Conservation (phyloP, 2,113 vertebrate genomes). For the Uria aalge region DNA sequence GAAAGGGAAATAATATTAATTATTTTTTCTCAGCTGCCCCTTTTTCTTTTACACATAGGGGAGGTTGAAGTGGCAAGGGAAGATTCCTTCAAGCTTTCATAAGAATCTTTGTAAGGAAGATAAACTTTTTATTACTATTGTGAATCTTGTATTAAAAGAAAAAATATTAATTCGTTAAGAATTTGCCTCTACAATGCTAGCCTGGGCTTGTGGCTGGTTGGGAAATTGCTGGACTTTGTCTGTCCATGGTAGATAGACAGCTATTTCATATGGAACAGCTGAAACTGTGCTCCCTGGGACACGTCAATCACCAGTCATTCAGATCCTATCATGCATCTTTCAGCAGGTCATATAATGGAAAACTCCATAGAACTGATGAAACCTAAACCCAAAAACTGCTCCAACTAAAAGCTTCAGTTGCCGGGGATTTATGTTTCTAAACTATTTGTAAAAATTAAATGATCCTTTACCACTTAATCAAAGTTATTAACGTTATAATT, state of each 20-base stretch:
- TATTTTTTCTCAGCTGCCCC: not conserved
- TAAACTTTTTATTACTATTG: not conserved
- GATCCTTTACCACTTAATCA: not conserved
- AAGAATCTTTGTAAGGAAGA: not conserved
- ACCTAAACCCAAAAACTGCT: not conserved
- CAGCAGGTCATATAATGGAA: not conserved
- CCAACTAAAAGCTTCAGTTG: not conserved
- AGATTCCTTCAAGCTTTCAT: not conserved
- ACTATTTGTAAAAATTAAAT: not conserved
- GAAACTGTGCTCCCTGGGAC: not conserved
- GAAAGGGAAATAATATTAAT: not conserved
- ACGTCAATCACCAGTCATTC: not conserved
- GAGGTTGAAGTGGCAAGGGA: not conserved
- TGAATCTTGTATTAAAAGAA: not conserved
- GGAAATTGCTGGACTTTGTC: not conserved
- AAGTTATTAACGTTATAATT: not conserved
- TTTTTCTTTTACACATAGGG: not conserved
- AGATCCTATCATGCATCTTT: constrained; percentile 4
- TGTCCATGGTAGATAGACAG: not conserved
- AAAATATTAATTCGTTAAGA: not conserved
- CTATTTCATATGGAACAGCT: constrained; percentile 6
- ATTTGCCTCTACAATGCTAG: not conserved
- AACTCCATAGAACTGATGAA: not conserved
- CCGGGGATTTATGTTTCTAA: not conserved
- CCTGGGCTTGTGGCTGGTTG: not conserved